Conservation (phyloP, 2,888 invertebrate genomes). For the Callyntrura guangdongensis region DNA sequence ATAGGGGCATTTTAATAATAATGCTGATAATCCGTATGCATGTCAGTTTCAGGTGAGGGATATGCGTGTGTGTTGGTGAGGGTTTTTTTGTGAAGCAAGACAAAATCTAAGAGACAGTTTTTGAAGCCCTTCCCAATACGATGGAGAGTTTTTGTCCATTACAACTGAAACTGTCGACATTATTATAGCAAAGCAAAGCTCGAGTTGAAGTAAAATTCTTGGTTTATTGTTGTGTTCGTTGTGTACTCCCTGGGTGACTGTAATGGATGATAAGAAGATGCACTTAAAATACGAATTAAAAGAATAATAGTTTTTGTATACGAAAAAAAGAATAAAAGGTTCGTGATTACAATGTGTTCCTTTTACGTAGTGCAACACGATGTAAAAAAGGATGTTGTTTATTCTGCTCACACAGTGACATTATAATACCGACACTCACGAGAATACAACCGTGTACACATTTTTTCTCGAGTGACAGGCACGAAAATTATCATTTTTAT, state of each 20-base stretch:
- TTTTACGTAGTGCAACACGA: background rate
- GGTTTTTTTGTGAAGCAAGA: background rate
- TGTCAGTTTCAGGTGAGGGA: slow-evolving; percentile 65
- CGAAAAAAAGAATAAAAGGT: too few relatives aligned
- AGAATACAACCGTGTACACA: slow-evolving; percentile 31
- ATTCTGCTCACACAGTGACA: slow-evolving; percentile 43
- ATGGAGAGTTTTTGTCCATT: background rate
- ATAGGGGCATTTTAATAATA: slow-evolving; percentile 34
- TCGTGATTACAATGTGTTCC: background rate
- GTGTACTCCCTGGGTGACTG: slow-evolving; percentile 22
- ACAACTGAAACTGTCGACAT: background rate
- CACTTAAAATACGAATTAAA: slow-evolving; percentile 64
- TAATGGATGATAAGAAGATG: slow-evolving; percentile 47
- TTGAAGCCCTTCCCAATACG: background rate
- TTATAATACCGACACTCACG: slow-evolving; percentile 40
- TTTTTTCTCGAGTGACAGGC: slow-evolving; percentile 70
- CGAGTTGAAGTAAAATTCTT: slow-evolving; percentile 26
- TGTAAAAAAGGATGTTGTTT: background rate
- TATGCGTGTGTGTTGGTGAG: background rate
- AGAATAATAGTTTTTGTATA: slow-evolving; percentile 31
- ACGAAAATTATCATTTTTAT: slow-evolving; percentile 71
- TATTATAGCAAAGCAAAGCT: background rate
- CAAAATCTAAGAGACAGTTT: slow-evolving; percentile 23
- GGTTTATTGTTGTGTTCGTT: slow-evolving; percentile 35
- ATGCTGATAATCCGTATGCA: slow-evolving; percentile 63